Evolutionary conservation across 1,140 invertebrate genomes (phyloP).

Genomic region (Cheumatopsyche charites): DNA sequence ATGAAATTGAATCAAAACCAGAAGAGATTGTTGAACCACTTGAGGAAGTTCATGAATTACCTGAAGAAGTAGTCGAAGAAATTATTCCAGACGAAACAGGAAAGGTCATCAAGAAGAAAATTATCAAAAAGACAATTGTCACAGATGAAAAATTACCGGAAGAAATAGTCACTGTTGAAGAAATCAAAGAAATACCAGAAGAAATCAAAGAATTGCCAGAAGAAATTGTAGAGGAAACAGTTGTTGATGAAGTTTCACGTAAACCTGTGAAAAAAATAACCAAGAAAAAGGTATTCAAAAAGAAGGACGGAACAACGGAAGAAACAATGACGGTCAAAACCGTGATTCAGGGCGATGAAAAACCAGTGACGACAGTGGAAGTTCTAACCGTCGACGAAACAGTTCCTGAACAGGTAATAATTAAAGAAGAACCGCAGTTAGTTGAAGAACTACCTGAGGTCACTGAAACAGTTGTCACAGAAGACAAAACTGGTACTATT

Average conservation of each 20-base stretch:
- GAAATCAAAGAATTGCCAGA: constrained; percentile 50
- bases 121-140: constrained; percentile 48
- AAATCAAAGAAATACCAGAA: constrained; percentile 52
- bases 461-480: constrained; percentile 19
- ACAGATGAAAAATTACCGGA: not conserved
- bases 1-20: constrained; percentile 15
- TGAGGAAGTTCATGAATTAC: constrained; percentile 21
- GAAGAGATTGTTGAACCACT: constrained; percentile 28
- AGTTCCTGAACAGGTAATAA: constrained; percentile 12
- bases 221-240: constrained; percentile 30
- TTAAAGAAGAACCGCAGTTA: constrained; percentile 45
- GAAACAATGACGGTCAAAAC: constrained; percentile 52
- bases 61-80: constrained; percentile 35
- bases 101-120: constrained; percentile 26
- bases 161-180: constrained; percentile 6
- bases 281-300: constrained; percentile 51
- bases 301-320: constrained; percentile 50
- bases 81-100: constrained; percentile 25
- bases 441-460: constrained; percentile 46
- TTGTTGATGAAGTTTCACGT: constrained; percentile 24
- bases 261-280: constrained; percentile 47
- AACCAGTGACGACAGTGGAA: constrained; percentile 53
- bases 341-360: constrained; percentile 51
- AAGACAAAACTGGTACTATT: constrained; percentile 48
- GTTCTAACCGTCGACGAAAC: constrained; percentile 40